These are phyloP conservation scores for Drosophila sulfurigaster DNA, from an alignment of 1,140 invertebrate genomes.

Conservation along the genomic window DNA sequence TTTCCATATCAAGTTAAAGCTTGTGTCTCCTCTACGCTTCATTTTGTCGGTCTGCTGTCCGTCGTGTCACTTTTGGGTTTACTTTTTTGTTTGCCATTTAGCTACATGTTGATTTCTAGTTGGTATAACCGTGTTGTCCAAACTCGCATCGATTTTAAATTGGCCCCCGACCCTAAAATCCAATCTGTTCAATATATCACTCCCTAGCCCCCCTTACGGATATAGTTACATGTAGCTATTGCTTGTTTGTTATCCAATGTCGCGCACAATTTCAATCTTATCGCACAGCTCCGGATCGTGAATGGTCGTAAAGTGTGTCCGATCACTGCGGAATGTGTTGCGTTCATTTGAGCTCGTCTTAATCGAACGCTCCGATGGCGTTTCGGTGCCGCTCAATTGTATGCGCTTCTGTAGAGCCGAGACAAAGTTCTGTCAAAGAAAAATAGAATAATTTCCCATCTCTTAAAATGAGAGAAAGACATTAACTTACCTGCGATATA, in stretches of 20 bases:
- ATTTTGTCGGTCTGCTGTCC: constrained; percentile 6
- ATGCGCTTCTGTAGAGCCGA: constrained; percentile 90
- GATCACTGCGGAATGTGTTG: constrained; percentile 90
- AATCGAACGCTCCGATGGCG: constrained; percentile 79
- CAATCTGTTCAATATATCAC: constrained; percentile 3
- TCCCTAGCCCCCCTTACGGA: constrained; percentile 60
- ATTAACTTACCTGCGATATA: constrained; percentile 90
- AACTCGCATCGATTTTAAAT: not conserved
- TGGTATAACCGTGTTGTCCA: constrained; percentile 22
- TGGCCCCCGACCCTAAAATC: constrained; percentile 53
- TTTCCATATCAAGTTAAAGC: constrained; percentile 39
- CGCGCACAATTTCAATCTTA: constrained; percentile 83
- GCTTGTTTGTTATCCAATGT: constrained; percentile 85
- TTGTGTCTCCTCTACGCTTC: constrained; percentile 11
- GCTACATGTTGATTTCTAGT: constrained; percentile 36
- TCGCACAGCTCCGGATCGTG: constrained; percentile 83
- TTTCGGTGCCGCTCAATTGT: constrained; percentile 86
- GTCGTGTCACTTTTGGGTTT: too few species aligned
- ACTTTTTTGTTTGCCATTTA: constrained; percentile 3
- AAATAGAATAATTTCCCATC: not conserved
- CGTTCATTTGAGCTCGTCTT: constrained; percentile 87
- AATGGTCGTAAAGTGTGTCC: constrained; percentile 88
- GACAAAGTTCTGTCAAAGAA: constrained; percentile 89
- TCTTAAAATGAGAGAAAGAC: not conserved
- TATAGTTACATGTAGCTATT: constrained; percentile 84